A percentile compares a stretch with the other conserved stretches of the same genome.
These are phyloP conservation scores for Chrysolina haemoptera DNA, from an alignment of 2,888 invertebrate genomes.

Conservation along the genomic window DNA sequence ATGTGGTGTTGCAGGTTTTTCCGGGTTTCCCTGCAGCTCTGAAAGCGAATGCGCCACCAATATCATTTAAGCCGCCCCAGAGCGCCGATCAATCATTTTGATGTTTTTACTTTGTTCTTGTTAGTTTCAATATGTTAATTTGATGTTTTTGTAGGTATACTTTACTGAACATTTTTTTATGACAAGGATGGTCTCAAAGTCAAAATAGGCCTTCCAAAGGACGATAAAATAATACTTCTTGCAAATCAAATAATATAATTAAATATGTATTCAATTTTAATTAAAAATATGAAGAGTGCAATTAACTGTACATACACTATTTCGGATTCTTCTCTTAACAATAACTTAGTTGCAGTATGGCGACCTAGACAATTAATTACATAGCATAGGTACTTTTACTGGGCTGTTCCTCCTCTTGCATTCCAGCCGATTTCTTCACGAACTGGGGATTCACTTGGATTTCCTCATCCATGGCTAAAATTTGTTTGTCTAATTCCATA, in stretches of 20 bases:
- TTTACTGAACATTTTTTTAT: too few species aligned
- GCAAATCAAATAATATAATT: conserved; percentile 17
- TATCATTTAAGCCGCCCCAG: too few species aligned
- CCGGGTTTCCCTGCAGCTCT: too few species aligned
- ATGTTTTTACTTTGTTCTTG: too few species aligned
- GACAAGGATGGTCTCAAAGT: background rate
- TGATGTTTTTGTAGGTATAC: too few species aligned
- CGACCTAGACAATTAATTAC: conserved; percentile 56
- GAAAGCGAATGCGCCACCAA: too few species aligned
- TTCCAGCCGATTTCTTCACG: conserved; percentile 68
- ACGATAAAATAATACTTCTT: background rate
- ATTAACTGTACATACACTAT: conserved; percentile 42
- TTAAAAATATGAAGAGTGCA: conserved; percentile 39
- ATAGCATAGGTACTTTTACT: conserved; percentile 69
- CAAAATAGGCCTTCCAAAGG: background rate
- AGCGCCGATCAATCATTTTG: too few species aligned
- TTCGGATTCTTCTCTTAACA: conserved; percentile 38
- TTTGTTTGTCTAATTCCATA: conserved; percentile 90
- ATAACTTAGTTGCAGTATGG: conserved; percentile 42
- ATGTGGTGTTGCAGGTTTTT: too few species aligned
- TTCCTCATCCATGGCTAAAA: conserved; percentile 94
- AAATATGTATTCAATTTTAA: conserved; percentile 16
- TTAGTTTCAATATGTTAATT: too few species aligned
- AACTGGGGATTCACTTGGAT: conserved; percentile 91
- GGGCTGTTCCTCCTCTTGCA: conserved; percentile 69